Evolutionary conservation across 2,888 invertebrate species (phyloP), one percentile per base, ranked within the genome.

Genomic region (Endomychus coccineus): DNA sequence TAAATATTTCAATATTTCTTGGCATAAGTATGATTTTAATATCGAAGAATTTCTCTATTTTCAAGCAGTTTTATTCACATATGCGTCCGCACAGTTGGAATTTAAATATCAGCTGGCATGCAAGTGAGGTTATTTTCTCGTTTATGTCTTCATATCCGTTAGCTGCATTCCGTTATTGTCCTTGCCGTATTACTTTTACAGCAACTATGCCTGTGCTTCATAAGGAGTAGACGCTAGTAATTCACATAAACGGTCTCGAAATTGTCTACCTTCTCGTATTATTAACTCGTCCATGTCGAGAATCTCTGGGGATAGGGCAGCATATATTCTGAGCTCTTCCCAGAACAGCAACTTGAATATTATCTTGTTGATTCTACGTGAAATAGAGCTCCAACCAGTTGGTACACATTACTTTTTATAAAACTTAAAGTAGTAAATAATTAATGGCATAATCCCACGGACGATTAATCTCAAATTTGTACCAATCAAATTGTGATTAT

Each of bases 141-240:
- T 61, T 62, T 62, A 61, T 62, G 59, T 59, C 51, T 60, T 62
- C 62, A 62, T 62, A 61, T 62, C 60, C 61, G 58, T 56, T 60
- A 58, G 56, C 54, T 57, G 58, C 57, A 56, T 51, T 50, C 53
- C 49, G 56, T 59, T 59, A 60, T 61, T 59, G 59, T 59, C 58
- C 59, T 58, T 55, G 48, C n/a, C 56, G 56, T 59, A 60, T 58
- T 59, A 58, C 56, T 56, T 61, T 59, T 57, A 57, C 51, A 44
- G 54, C 55, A n/a, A n/a, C 42, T 51, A 48, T 16, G 25, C n/a
- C 25, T 24, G 25, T 17, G 19, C 49, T 48, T 50, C 47, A 49
- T 53, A 46, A 50, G 45, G 42, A 52, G 47, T 48, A 46, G 49
- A 46, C 53, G 54, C 53, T 54, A 51, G 53, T 52, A 55, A 54